phyloP scores from a whole-genome alignment of 2,888 invertebrate genomes.

The Lagria hirta region DNA sequence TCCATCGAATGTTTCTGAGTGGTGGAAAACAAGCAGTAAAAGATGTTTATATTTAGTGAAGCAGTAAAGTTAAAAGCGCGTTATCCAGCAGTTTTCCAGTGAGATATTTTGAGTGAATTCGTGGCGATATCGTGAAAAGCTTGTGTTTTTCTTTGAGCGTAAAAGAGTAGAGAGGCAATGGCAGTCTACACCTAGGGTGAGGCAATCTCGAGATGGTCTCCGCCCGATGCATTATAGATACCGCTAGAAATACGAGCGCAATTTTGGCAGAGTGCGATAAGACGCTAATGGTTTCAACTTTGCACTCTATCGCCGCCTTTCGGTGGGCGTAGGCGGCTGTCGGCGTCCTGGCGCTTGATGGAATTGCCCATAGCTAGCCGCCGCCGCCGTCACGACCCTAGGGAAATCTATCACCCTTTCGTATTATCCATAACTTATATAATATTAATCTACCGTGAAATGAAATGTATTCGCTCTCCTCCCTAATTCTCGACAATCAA shows the following conservation, averaged over 20 bases:
- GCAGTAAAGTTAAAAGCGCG: conserved; percentile 31
- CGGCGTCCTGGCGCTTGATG: conserved; percentile 35
- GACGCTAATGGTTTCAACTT: conserved; percentile 62
- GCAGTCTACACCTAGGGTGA: conserved; percentile 43
- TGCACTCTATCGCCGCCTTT: conserved; percentile 57
- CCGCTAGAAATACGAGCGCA: conserved; percentile 57
- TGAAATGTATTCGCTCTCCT: conserved; percentile 50
- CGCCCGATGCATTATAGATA: conserved; percentile 56
- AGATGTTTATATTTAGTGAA: conserved; percentile 23
- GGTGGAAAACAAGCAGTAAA: conserved; percentile 28
- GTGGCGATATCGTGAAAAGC: conserved; percentile 37
- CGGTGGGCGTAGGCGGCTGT: conserved; percentile 38
- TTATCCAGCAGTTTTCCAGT: conserved; percentile 31
- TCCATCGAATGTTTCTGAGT: too few relatives aligned
- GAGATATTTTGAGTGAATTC: conserved; percentile 38
- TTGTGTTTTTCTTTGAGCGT: conserved; percentile 33
- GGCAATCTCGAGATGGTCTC: conserved; percentile 48
- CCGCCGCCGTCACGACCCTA: conserved; percentile 36
- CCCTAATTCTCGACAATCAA: conserved; percentile 44
- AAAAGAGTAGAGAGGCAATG: too few relatives aligned
- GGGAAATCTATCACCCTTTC: conserved; percentile 57
- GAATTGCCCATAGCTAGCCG: conserved; percentile 28
- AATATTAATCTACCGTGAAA: conserved; percentile 58
- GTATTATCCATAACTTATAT: conserved; percentile 56
- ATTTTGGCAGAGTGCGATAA: conserved; percentile 57